Conservation (phyloP, 1,140 invertebrate genomes). For the Bombus confusus region DNA sequence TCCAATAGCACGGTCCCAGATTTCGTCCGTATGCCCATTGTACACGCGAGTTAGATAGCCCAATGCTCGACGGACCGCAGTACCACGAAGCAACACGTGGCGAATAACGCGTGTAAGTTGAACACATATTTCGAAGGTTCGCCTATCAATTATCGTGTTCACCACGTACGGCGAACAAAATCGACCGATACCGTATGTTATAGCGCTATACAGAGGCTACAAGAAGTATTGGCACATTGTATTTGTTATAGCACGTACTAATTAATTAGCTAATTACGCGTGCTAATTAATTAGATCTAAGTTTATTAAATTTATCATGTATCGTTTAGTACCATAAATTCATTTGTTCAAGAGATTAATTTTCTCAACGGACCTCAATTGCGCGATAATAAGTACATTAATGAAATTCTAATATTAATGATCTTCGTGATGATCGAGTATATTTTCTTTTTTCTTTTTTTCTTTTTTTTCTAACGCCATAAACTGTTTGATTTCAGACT, state of each 20-base stretch:
- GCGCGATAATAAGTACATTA: too few relatives aligned
- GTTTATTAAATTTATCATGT: too few relatives aligned
- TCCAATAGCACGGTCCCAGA: neutral
- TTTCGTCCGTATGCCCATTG: neutral
- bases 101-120: neutral
- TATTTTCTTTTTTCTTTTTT: neutral
- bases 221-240: too few relatives aligned
- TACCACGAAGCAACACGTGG: neutral
- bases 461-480: neutral
- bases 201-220: neutral
- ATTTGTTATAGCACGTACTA: too few relatives aligned
- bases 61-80: neutral
- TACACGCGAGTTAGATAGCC: neutral
- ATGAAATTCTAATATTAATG: neutral
- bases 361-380: neutral
- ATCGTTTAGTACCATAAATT: neutral
- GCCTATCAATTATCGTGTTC: neutral
- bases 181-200: neutral
- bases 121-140: neutral
- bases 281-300: too few relatives aligned
- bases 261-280: too few relatives aligned
- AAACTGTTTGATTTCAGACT: conserved; percentile 84
- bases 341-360: neutral
- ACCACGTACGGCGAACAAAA: neutral
- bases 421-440: neutral